Percentiles rank a stretch among this genome's conserved stretches.
Conservation (phyloP, 2,888 invertebrate genomes). For the Cataglyphis livida region DNA sequence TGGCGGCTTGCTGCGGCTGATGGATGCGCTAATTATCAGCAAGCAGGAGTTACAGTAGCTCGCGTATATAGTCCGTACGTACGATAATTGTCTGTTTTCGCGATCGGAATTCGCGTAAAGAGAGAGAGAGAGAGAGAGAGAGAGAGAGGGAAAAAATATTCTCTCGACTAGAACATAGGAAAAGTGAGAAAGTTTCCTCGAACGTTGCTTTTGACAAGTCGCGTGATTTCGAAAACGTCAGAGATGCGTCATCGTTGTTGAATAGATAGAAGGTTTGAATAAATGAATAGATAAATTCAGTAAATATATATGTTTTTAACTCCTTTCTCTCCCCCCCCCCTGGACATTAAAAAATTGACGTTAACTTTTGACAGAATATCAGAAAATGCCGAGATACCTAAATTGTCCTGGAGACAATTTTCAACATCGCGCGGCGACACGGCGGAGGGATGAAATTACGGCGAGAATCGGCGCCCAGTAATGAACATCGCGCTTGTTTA, state of each 20-base stretch:
- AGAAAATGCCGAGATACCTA: not conserved
- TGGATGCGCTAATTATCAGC: conserved; percentile 86
- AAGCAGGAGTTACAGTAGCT: conserved; percentile 85
- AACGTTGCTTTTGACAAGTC: not conserved
- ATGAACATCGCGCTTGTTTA: conserved; percentile 85
- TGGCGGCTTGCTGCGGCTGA: conserved; percentile 85
- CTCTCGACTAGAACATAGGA: not conserved
- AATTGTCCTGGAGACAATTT: conserved; percentile 44
- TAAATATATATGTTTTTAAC: not conserved
- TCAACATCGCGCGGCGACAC: conserved; percentile 55
- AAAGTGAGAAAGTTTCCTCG: conserved; percentile 42
- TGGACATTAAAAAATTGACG: not conserved
- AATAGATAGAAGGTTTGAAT: not conserved
- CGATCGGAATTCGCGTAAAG: conserved; percentile 69
- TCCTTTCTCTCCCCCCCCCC: too few species aligned
- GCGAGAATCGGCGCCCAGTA: conserved; percentile 77
- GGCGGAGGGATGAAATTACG: conserved; percentile 66
- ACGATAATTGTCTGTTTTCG: conserved; percentile 78
- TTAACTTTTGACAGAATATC: conserved; percentile 2
- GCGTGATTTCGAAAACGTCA: not conserved
- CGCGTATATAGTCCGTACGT: conserved; percentile 74
- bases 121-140: conserved; percentile 26
- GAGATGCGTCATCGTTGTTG: not conserved
- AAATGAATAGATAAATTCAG: not conserved
- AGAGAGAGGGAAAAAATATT: conserved; percentile 58